phyloP scores from a whole-genome alignment of 1,140 invertebrate genomes.

The Apis cerana region DNA sequence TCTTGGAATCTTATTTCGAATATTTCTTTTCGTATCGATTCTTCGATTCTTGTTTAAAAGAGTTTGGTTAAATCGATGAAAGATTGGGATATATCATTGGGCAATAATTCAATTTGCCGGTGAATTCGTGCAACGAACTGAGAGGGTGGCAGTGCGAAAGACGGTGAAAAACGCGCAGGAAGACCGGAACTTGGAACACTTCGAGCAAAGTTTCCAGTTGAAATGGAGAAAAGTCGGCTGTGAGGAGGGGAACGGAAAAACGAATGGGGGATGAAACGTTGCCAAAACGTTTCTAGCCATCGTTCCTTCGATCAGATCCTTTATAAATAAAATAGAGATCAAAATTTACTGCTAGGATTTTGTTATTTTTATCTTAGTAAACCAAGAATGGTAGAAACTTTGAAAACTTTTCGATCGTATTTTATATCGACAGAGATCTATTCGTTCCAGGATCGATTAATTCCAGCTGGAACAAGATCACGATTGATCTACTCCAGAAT shows the following conservation, averaged over 20 bases:
- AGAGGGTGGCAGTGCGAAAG: background rate
- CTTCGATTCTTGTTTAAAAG: too few species aligned
- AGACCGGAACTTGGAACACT: background rate
- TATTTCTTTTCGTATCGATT: too few species aligned
- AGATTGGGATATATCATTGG: background rate
- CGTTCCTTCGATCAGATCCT: too few species aligned
- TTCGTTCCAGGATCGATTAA: too few species aligned
- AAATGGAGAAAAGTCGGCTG: background rate
- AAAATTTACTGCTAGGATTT: background rate
- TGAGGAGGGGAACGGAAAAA: background rate
- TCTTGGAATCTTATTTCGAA: too few species aligned
- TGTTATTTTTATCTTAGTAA: too few species aligned
- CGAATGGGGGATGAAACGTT: background rate
- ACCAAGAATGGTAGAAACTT: too few species aligned
- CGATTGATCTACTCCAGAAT: too few species aligned
- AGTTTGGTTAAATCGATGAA: too few species aligned
- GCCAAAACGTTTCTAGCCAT: background rate
- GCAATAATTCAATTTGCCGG: conserved; percentile 36
- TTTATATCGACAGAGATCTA: too few species aligned
- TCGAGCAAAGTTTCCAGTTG: background rate
- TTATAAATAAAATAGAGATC: background rate
- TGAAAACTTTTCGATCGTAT: too few species aligned
- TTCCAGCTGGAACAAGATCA: too few species aligned
- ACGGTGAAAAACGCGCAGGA: background rate
- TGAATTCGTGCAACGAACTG: background rate